phyloP scores from a whole-genome alignment of 2,113 vertebrate species.

The Pterocles gutturalis region DNA sequence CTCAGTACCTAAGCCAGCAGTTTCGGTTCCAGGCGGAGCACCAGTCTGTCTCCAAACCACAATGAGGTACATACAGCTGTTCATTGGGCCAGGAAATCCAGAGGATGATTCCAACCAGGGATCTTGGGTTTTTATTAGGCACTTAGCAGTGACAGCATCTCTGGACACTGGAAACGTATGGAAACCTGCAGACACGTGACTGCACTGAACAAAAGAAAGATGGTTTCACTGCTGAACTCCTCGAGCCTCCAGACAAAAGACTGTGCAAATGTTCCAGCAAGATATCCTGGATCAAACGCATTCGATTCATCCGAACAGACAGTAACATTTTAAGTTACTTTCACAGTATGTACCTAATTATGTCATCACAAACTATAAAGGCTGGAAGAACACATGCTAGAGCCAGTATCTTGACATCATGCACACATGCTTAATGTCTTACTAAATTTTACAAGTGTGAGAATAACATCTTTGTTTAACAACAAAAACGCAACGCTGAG shows the following conservation, averaged over 20 bases:
- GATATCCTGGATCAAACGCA: constrained; percentile 14
- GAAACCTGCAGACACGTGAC: not conserved
- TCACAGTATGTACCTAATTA: constrained; percentile 73
- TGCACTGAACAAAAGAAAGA: constrained; percentile 1
- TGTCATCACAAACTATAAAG: constrained; percentile 68
- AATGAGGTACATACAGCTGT: constrained; percentile 28
- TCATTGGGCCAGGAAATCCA: not conserved
- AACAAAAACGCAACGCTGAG: constrained; percentile 64
- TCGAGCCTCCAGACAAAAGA: not conserved
- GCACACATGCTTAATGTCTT: constrained; percentile 70
- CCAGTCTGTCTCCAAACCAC: not conserved
- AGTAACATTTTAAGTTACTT: constrained; percentile 63
- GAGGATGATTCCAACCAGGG: not conserved
- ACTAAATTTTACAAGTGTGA: constrained; percentile 56
- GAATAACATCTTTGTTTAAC: constrained; percentile 76
- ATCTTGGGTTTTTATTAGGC: constrained; percentile 24
- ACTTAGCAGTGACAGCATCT: constrained; percentile 18
- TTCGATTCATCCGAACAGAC: constrained; percentile 46
- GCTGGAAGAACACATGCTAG: constrained; percentile 58
- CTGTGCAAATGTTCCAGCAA: constrained; percentile 20
- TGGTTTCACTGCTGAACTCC: constrained; percentile 27
- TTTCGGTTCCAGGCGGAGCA: not conserved
- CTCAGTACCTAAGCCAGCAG: not conserved
- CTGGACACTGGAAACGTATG: not conserved
- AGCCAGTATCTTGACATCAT: constrained; percentile 75